Percentiles rank a stretch among this genome's conserved stretches.
These are phyloP conservation scores for Drosophila novamexicana DNA, from an alignment of 1,140 invertebrate species.

Conservation along the genomic window DNA sequence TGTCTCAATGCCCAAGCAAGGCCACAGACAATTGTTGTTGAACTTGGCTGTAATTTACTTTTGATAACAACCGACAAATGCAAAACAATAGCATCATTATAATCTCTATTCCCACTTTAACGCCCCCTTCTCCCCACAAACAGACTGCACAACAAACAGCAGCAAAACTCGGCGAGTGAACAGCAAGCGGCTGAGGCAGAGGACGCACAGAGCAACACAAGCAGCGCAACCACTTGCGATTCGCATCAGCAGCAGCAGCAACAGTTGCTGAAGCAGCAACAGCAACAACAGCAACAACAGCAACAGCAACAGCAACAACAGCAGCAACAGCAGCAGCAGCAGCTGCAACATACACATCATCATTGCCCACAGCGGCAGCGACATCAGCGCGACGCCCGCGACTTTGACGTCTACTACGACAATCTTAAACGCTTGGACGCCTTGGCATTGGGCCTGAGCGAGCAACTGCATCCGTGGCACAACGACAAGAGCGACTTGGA, in stretches of 20 bases:
- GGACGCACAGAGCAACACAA: slow-evolving; percentile 63
- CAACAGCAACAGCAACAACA: slow-evolving; percentile 34
- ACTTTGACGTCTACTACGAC: slow-evolving; percentile 82
- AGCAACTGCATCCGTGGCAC: slow-evolving; percentile 82
- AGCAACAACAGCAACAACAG: slow-evolving; percentile 22
- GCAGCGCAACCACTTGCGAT: slow-evolving; percentile 68
- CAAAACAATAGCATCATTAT: slow-evolving; percentile 71
- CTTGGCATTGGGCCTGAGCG: slow-evolving; percentile 64
- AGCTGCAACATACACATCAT: slow-evolving; percentile 34
- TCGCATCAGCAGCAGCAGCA: slow-evolving; percentile 70
- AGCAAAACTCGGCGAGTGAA: slow-evolving; percentile 41
- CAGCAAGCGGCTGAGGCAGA: slow-evolving; percentile 39
- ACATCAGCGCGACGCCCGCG: slow-evolving; percentile 54
- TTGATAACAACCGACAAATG: slow-evolving; percentile 49
- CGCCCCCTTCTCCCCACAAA: not conserved
- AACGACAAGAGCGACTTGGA: slow-evolving; percentile 86
- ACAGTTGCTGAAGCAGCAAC: slow-evolving; percentile 46
- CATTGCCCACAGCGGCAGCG: slow-evolving; percentile 25
- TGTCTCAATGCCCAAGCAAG: slow-evolving; percentile 15
- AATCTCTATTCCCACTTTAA: slow-evolving; percentile 20
- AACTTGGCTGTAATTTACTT: slow-evolving; percentile 44
- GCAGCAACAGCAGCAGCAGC: slow-evolving; percentile 38
- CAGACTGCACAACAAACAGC: slow-evolving; percentile 67
- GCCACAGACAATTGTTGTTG: slow-evolving; percentile 14
- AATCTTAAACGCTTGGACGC: slow-evolving; percentile 84